These are phyloP conservation scores for Akabosia matsudoensis DNA, from an alignment of 1,140 invertebrate genomes.

Conservation along the genomic window DNA sequence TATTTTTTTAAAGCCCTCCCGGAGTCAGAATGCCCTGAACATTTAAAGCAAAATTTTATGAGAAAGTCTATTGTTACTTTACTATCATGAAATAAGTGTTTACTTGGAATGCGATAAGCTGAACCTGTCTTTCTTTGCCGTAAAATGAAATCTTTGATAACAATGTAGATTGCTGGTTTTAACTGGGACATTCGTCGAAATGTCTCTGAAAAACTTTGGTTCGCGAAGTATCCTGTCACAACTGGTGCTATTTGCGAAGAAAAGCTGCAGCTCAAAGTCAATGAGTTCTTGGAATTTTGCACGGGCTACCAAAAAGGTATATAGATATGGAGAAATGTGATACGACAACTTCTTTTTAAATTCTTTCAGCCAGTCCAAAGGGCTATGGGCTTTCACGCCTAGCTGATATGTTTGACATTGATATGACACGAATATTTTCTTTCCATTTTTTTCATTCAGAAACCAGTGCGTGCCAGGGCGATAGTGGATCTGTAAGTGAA, in stretches of 20 bases:
- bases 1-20: background rate
- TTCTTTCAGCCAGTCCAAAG: background rate
- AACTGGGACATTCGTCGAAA: constrained; percentile 18
- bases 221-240: constrained; percentile 12
- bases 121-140: background rate
- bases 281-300: constrained; percentile 33
- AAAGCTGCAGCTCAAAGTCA: constrained; percentile 18
- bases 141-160: background rate
- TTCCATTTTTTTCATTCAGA: background rate
- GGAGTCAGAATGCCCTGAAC: too few relatives aligned
- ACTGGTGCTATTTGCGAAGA: constrained; percentile 25
- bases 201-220: constrained; percentile 13
- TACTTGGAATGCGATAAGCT: too few relatives aligned
- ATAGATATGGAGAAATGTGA: background rate
- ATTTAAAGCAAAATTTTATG: too few relatives aligned
- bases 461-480: constrained; percentile 10
- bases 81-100: too few relatives aligned
- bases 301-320: constrained; percentile 33
- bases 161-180: constrained; percentile 20
- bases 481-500: constrained; percentile 1
- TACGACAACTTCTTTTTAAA: background rate
- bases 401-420: background rate
- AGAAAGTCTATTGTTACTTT: too few relatives aligned
- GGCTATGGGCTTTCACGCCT: too few relatives aligned
- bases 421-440: background rate